These are phyloP conservation scores for Cyrtorhinus lividipennis DNA, from an alignment of 1,140 invertebrate species.

Conservation along the genomic window DNA sequence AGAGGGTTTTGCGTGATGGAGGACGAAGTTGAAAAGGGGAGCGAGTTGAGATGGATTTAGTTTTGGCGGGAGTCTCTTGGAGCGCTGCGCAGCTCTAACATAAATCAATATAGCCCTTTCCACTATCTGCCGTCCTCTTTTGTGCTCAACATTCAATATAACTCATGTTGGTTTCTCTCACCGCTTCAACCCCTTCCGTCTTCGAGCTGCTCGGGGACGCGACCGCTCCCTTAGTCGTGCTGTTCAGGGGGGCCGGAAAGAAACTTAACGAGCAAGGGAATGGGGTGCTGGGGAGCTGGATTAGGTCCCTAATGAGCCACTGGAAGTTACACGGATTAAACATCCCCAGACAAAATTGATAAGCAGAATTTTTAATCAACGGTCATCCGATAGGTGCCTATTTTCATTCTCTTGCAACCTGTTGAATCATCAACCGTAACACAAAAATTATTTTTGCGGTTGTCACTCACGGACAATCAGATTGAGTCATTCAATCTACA, in stretches of 20 bases:
- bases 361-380: no score
- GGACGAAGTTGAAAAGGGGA: constrained; percentile 1
- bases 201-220: no score
- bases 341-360: no score
- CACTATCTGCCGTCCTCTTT: neutral
- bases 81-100: neutral
- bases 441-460: no score
- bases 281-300: neutral
- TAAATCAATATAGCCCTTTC: constrained; percentile 6
- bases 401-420: no score
- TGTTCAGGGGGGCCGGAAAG: no score
- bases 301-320: neutral
- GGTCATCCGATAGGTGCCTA: no score
- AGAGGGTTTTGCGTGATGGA: neutral
- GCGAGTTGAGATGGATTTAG: constrained; percentile 4
- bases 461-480: no score
- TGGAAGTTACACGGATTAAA: neutral
- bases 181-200: no score
- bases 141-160: neutral
- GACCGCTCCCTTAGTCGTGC: no score
- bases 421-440: no score
- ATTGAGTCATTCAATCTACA: no score
- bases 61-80: constrained; percentile 7
- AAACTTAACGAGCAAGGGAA: neutral
- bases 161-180: neutral